Conservation (phyloP, 30 jellyfish, hydroid and myxozoan species). For the Catostylus mosaicus region DNA sequence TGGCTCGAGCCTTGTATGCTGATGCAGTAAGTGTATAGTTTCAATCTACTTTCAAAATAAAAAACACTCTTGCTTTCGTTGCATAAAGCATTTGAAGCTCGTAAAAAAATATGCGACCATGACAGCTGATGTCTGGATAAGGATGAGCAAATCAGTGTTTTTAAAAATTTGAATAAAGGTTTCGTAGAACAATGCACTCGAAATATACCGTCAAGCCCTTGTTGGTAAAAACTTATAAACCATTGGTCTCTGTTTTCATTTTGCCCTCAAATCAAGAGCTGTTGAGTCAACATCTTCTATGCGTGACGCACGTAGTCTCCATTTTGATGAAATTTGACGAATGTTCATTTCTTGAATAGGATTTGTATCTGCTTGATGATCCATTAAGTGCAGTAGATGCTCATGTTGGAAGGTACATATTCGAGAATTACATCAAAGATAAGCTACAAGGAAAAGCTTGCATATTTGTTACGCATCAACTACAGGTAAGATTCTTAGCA, state of each 20-base stretch:
- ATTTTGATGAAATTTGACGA: background rate
- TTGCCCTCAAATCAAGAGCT: too few species aligned
- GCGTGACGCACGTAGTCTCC: background rate
- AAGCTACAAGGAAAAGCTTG: conserved; percentile 67
- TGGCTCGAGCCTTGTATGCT: conserved; percentile 81
- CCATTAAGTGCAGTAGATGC: conserved; percentile 92
- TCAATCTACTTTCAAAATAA: too few species aligned
- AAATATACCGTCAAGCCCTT: too few species aligned
- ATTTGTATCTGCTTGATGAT: conserved; percentile 73
- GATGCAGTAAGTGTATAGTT: conserved; percentile 47
- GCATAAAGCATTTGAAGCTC: too few species aligned
- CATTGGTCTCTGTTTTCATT: too few species aligned
- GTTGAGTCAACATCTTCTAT: background rate
- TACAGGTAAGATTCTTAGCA: conserved; percentile 53
- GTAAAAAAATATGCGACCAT: too few species aligned
- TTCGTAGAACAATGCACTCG: too few species aligned
- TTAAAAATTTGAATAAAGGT: too few species aligned
- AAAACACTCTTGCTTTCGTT: too few species aligned
- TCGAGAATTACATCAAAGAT: conserved; percentile 59
- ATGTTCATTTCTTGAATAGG: conserved; percentile 21
- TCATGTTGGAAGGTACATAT: conserved; percentile 77
- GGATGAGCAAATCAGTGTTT: too few species aligned
- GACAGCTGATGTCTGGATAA: too few species aligned
- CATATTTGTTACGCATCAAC: conserved; percentile 82
- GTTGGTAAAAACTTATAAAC: too few species aligned